Evolutionary conservation across 2,888 invertebrate genomes (phyloP).

Genomic region (Parapristionchus giblindavisi): DNA sequence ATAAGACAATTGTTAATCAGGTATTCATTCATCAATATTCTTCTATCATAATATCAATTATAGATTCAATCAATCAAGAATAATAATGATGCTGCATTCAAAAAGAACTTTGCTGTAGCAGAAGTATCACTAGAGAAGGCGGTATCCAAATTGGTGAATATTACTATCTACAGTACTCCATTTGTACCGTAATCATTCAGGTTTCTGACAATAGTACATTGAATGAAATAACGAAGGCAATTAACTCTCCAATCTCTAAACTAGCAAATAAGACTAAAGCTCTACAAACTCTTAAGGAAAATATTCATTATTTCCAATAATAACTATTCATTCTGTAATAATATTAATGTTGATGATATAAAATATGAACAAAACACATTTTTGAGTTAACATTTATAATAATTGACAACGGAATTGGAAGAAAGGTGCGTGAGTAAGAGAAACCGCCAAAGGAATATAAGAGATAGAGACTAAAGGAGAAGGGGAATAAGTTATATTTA

Average conservation of each 20-base stretch:
- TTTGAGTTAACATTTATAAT: too few species aligned
- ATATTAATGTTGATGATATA: neutral
- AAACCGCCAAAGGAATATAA: neutral
- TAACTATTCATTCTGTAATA: neutral
- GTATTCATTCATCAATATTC: neutral
- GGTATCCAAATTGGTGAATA: neutral
- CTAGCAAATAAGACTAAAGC: constrained; percentile 5
- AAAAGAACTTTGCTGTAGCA: constrained; percentile 24
- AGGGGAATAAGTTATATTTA: neutral
- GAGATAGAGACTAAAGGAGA: neutral
- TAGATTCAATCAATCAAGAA: constrained; percentile 21
- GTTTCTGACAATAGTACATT: neutral
- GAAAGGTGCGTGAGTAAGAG: neutral
- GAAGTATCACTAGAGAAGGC: constrained; percentile 10
- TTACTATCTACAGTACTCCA: neutral
- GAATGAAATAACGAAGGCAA: neutral
- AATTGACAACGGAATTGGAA: neutral
- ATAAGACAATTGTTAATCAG: constrained; percentile 4
- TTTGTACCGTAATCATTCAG: neutral
- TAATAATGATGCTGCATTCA: constrained; percentile 22
- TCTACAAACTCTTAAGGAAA: constrained; percentile 7
- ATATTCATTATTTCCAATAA: constrained; percentile 30
- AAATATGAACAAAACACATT: neutral
- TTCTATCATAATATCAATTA: too few species aligned
- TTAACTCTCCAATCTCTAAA: constrained; percentile 26